phyloP scores from a whole-genome alignment of 2,113 vertebrate genomes.

The Gracilinanus agilis region DNA sequence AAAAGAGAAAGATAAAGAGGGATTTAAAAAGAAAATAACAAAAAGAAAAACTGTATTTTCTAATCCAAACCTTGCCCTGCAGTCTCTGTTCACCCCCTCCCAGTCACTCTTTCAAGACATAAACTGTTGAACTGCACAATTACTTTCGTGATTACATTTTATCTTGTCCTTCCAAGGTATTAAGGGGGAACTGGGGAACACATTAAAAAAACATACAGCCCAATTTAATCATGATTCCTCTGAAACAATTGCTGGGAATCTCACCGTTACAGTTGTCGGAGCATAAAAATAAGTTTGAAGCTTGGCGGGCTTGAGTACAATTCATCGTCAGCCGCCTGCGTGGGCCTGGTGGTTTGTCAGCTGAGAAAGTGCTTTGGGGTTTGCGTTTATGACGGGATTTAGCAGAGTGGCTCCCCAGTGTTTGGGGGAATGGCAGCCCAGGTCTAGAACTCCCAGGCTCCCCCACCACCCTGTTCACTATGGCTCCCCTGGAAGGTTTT shows the following conservation, averaged over 20 bases:
- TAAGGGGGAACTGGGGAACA: constrained; percentile 76
- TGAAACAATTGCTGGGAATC: constrained; percentile 72
- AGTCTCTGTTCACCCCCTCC: constrained; percentile 63
- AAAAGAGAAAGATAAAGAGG: constrained; percentile 70
- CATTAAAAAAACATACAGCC: constrained; percentile 70
- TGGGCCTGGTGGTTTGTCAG: rapidly evolving
- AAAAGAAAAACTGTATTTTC: constrained; percentile 73
- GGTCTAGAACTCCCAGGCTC: not conserved
- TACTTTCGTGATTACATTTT: constrained; percentile 68
- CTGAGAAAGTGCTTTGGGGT: not conserved
- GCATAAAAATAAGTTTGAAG: constrained; percentile 45
- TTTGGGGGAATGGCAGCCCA: not conserved
- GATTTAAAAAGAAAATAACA: constrained; percentile 67
- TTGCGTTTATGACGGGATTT: not conserved
- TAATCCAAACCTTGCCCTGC: constrained; percentile 66
- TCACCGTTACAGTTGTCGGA: constrained; percentile 49
- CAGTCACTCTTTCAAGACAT: constrained; percentile 68
- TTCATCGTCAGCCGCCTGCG: not conserved
- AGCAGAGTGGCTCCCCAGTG: not conserved
- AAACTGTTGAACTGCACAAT: constrained; percentile 67
- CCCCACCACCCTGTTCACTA: not conserved
- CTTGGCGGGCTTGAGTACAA: not conserved
- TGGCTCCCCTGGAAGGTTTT: not conserved
- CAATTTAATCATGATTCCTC: constrained; percentile 76
- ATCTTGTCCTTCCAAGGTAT: constrained; percentile 77